phyloP scores from a whole-genome alignment of 2,113 vertebrate species.

The Gymnobelideus leadbeateri region DNA sequence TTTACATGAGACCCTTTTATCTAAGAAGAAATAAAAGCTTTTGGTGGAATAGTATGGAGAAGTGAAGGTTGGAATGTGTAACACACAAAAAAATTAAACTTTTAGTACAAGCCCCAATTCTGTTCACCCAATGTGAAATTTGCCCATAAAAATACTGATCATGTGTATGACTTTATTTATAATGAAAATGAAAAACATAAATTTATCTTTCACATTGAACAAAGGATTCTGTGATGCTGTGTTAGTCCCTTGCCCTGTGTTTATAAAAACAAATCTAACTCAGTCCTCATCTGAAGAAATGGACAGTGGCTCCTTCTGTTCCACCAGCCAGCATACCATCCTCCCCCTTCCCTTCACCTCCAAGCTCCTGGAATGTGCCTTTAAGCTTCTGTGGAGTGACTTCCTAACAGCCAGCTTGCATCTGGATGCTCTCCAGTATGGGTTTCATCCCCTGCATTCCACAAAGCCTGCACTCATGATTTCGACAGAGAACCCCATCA shows the following conservation, averaged over 20 bases:
- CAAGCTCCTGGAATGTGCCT: background rate
- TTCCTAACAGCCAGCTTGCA: background rate
- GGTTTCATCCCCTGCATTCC: background rate
- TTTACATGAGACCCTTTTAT: conserved; percentile 81
- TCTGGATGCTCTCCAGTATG: background rate
- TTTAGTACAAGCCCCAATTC: conserved; percentile 67
- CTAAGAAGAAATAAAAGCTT: conserved; percentile 72
- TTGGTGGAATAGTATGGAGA: conserved; percentile 74
- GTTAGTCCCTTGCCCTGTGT: background rate
- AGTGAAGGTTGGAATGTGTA: conserved; percentile 72
- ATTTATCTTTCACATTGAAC: conserved; percentile 39
- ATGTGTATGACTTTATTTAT: conserved; percentile 60
- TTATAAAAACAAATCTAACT: background rate
- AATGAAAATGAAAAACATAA: conserved; percentile 62
- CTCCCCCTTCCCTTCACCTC: conserved; percentile 12
- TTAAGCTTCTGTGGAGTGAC: background rate
- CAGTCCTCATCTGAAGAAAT: background rate
- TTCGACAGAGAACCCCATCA: background rate
- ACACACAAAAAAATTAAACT: conserved; percentile 79
- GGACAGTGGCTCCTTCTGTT: background rate
- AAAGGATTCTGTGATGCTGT: background rate
- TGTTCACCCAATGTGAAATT: conserved; percentile 70
- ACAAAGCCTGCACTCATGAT: background rate
- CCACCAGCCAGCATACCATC: background rate
- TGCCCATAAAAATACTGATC: conserved; percentile 64